Base-by-base conservation (phyloP, 1,140 invertebrate genomes). In the Anadara kagoshimensis region DNA sequence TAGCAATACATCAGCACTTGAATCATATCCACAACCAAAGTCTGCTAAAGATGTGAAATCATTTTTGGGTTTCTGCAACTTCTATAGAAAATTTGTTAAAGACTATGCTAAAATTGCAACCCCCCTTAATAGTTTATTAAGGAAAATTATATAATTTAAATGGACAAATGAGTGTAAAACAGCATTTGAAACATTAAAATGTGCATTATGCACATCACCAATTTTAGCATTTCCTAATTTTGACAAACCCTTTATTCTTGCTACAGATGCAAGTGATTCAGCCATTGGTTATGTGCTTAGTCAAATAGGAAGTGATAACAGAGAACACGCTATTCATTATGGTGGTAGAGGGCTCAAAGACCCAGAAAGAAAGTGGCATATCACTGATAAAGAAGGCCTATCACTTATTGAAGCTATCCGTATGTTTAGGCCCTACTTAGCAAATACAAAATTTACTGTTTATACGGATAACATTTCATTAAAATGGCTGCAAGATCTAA, bases 381-480 rank as follows among this genome's bases (percentile, higher is more conserved):
- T 56, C 8, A 67, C 26, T 8, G 10, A 67, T 14, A 67, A 56
- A 49, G 64, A 67, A 47, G 22, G 64, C 29, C 43, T 67, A 41
- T 49, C 64, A 43, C n/a, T 63, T 18, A 47, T 45, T 16, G 43
- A 22, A 8, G 61, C 18, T 11, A 47, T 47, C 14, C 14, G 16
- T 22, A 45, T 8, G n/a, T 47, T 45, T 24, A n/a, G 24, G 18
- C 43, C 2, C n/a, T 47, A 45, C n/a, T 92, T 73, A n/a, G n/a
- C n/a, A n/a, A n/a, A n/a, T n/a, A n/a, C n/a, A n/a, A n/a, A n/a
- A n/a, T n/a, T n/a, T n/a, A 89, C 76, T 22, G 83, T 92, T 1
- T 68, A 89, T n/a, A 92, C 90, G 0, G 90, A 92, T 74, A 90
- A 92, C 77, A 79, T 83, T 75, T 87, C 90, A 0, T 72, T 92